phyloP scores from a whole-genome alignment of 2,797 vertebrate species.

The Hoplostethus mediterraneus region DNA sequence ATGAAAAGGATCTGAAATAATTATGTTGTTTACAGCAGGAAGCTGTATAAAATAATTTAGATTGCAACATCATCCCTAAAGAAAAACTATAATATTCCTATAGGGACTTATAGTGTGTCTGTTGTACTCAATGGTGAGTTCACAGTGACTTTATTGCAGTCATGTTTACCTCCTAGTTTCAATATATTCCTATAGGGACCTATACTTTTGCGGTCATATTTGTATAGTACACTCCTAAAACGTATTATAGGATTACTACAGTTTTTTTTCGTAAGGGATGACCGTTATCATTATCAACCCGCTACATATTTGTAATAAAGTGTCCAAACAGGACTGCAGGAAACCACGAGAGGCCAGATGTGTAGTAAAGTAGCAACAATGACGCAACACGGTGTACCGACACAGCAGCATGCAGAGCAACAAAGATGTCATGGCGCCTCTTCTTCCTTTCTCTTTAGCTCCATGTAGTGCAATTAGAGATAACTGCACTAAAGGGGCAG shows the following conservation, averaged over 20 bases:
- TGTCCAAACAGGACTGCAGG: background rate
- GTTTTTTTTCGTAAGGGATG: no score
- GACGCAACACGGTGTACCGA: slow-evolving; percentile 40
- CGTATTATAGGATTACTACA: no score
- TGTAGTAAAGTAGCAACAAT: background rate
- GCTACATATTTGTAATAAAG: background rate
- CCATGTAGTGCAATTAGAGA: background rate
- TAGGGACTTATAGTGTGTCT: slow-evolving; percentile 26
- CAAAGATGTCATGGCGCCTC: slow-evolving; percentile 10
- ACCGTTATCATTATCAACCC: no score
- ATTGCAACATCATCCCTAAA: background rate
- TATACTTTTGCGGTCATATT: no score
- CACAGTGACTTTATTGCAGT: no score
- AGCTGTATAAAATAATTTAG: no score
- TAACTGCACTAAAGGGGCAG: background rate
- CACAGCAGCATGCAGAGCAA: slow-evolving; percentile 35
- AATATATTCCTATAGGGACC: no score
- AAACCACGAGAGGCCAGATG: no score
- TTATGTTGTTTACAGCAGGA: no score
- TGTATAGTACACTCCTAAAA: no score
- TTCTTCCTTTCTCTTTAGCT: background rate
- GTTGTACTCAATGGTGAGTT: no score
- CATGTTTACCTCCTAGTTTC: no score
- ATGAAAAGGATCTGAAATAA: background rate
- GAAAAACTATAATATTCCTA: background rate